Percentiles rank a stretch among this genome's conserved stretches.
Conservation (phyloP, 2,888 invertebrate species). For the Saturnia japonica region DNA sequence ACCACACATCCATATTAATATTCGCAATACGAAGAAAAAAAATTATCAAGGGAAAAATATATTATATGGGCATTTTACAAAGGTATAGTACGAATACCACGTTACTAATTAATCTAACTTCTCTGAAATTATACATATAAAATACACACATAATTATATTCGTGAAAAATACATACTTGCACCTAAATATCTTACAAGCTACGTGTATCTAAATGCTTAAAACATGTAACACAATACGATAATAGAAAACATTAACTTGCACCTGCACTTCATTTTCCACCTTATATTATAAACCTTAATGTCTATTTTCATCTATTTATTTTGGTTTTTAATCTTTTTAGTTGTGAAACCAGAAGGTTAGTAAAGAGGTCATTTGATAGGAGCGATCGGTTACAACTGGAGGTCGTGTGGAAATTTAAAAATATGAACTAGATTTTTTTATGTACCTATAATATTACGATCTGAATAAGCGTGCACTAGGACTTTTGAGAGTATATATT, state of each 20-base stretch:
- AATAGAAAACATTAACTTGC: slow-evolving; percentile 54
- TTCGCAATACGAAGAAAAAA: too few species aligned
- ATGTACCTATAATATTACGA: background rate
- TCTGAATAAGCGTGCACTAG: background rate
- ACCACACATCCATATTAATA: too few species aligned
- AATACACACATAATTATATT: background rate
- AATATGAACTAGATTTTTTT: slow-evolving; percentile 17
- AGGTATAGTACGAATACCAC: too few species aligned
- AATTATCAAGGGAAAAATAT: too few species aligned
- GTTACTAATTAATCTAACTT: too few species aligned
- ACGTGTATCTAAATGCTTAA: slow-evolving; percentile 58
- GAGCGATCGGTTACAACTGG: slow-evolving; percentile 49
- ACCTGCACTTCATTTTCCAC: slow-evolving; percentile 35
- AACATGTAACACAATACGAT: slow-evolving; percentile 60
- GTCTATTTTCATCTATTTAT: slow-evolving; percentile 32
- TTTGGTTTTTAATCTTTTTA: slow-evolving; percentile 43
- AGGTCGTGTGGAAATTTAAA: slow-evolving; percentile 66
- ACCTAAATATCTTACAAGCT: slow-evolving; percentile 53
- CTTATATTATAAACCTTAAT: slow-evolving; percentile 32
- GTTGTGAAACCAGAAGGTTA: slow-evolving; percentile 42
- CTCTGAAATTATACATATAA: background rate
- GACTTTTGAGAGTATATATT: background rate
- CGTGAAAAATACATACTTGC: slow-evolving; percentile 33
- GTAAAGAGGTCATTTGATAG: slow-evolving; percentile 78
- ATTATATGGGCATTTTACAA: too few species aligned